Conservation (phyloP, 2,888 invertebrate genomes). For the Gastrophysa polygoni region DNA sequence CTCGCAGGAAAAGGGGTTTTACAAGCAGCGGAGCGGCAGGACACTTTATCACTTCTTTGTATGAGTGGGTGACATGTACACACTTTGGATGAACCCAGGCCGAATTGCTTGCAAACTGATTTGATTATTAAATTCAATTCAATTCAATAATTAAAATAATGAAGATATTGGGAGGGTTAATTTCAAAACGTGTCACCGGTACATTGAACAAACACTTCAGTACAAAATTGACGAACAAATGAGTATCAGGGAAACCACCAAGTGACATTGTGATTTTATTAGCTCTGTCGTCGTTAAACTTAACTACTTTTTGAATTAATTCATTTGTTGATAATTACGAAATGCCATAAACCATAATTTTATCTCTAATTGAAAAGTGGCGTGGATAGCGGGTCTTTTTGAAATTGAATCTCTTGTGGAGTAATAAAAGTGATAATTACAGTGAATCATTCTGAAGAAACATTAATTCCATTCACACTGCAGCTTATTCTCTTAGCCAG, state of each 20-base stretch:
- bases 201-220: too few relatives aligned
- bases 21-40: too few relatives aligned
- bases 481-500: neutral
- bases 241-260: neutral
- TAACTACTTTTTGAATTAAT: conserved; percentile 7
- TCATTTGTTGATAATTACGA: conserved; percentile 8
- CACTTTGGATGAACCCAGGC: too few relatives aligned
- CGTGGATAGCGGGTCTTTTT: neutral
- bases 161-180: too few relatives aligned
- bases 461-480: neutral
- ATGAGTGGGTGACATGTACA: too few relatives aligned
- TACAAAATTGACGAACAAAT: too few relatives aligned
- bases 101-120: too few relatives aligned
- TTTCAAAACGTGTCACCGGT: too few relatives aligned
- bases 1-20: too few relatives aligned
- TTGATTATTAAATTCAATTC: too few relatives aligned
- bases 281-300: conserved; percentile 1
- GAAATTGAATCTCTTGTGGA: conserved; percentile 1
- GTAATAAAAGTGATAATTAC: neutral
- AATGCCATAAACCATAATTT: conserved; percentile 14
- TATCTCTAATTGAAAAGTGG: conserved; percentile 10
- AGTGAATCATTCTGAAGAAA: neutral
- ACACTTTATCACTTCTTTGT: too few relatives aligned
- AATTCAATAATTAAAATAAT: too few relatives aligned
- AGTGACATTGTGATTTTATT: conserved; percentile 14